Evolutionary conservation across 2,888 invertebrate genomes (phyloP).

Genomic region (Notodonta dromedarius): DNA sequence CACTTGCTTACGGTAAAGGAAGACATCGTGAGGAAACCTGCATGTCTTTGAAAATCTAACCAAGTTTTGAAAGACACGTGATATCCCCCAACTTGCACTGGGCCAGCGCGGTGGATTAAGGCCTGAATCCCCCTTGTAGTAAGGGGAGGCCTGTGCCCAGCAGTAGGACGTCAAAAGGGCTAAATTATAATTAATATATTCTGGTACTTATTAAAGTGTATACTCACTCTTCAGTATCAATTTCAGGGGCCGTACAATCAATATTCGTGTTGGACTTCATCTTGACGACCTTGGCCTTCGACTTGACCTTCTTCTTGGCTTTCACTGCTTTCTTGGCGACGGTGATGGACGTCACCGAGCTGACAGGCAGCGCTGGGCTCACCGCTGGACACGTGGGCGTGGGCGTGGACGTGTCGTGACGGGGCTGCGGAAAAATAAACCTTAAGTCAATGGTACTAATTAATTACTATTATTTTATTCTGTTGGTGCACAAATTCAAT

Average conservation of each 20-base stretch:
- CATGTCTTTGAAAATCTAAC: too few relatives aligned
- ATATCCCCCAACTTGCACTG: too few relatives aligned
- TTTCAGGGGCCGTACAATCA: conserved; percentile 52
- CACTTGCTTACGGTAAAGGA: too few relatives aligned
- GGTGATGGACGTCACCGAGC: conserved; percentile 65
- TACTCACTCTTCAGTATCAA: conserved; percentile 70
- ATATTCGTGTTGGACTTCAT: conserved; percentile 59
- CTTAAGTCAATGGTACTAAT: background rate
- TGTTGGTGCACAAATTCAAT: too few relatives aligned
- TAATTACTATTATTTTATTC: too few relatives aligned
- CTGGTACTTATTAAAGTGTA: background rate
- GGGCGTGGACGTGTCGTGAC: conserved; percentile 62
- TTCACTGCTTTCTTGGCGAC: conserved; percentile 57
- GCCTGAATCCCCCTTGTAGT: background rate
- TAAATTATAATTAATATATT: too few relatives aligned
- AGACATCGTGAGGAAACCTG: too few relatives aligned
- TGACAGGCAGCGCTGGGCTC: conserved; percentile 72
- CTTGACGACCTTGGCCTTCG: conserved; percentile 50
- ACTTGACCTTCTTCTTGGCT: conserved; percentile 61
- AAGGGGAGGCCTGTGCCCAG: background rate
- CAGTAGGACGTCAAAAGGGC: too few relatives aligned
- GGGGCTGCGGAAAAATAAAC: conserved; percentile 48
- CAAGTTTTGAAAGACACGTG: too few relatives aligned
- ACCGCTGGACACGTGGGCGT: conserved; percentile 69
- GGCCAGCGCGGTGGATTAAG: background rate